These are phyloP conservation scores for Leucoraja ocellata DNA, from an alignment of 2,797 vertebrate genomes.

Conservation along the genomic window DNA sequence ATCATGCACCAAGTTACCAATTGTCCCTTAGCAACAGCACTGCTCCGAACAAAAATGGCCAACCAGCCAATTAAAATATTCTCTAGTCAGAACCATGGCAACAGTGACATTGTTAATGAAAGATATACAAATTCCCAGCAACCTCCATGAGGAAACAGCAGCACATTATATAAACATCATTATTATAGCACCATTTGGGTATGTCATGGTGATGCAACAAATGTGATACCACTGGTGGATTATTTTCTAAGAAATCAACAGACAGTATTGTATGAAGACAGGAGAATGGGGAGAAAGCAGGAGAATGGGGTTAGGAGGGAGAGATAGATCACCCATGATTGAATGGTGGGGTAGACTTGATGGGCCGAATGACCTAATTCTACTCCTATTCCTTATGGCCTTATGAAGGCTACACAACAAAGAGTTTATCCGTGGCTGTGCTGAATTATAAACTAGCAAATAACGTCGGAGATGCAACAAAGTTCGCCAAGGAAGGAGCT, in stretches of 20 bases:
- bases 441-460: background rate
- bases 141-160: background rate
- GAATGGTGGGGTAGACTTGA: too few species aligned
- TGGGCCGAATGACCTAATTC: too few species aligned
- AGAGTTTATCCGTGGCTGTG: background rate
- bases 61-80: background rate
- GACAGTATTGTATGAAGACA: background rate
- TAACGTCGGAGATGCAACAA: background rate
- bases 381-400: too few species aligned
- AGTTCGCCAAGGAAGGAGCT: background rate
- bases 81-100: constrained; percentile 20
- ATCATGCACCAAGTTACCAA: background rate
- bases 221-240: background rate
- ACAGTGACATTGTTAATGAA: background rate
- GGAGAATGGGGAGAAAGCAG: too few species aligned
- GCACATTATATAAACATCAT: background rate
- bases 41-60: background rate
- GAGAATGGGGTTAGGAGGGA: too few species aligned
- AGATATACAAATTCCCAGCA: background rate
- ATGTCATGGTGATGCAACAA: background rate
- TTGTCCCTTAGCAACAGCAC: background rate
- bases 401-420: background rate
- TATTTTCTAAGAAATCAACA: background rate
- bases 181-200: background rate
- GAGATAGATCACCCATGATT: too few species aligned